Evolutionary conservation across 2,888 invertebrate genomes (phyloP).

Genomic region (Heliconius sara): DNA sequence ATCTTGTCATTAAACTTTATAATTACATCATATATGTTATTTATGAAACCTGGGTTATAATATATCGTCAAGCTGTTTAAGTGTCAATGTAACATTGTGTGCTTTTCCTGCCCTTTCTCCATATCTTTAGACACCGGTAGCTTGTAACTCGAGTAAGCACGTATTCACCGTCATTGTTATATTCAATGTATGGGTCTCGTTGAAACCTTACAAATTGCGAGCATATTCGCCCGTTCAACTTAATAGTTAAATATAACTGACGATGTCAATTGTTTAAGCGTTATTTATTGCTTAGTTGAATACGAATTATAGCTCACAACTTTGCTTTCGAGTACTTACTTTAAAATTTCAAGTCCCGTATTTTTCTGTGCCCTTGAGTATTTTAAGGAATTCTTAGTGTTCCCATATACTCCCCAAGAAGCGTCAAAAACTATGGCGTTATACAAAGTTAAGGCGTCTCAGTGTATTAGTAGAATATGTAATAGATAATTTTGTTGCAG

Average conservation of each 20-base stretch:
- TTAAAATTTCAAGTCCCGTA: not conserved
- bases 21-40: not conserved
- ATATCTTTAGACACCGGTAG: slow-evolving; percentile 29
- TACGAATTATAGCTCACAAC: not conserved
- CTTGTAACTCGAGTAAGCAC: slow-evolving; percentile 41
- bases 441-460: not conserved
- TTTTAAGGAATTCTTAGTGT: too few species aligned
- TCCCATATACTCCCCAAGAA: too few species aligned
- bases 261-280: not conserved
- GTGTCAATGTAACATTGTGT: not conserved
- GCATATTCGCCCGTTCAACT: slow-evolving; percentile 1
- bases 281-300: not conserved
- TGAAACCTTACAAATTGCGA: slow-evolving; percentile 44
- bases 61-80: not conserved
- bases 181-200: slow-evolving; percentile 32
- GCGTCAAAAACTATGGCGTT: too few species aligned
- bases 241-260: slow-evolving; percentile 9
- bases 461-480: not conserved
- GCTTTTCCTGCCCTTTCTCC: slow-evolving; percentile 25
- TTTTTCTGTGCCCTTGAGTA: not conserved
- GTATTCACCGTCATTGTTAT: slow-evolving; percentile 41
- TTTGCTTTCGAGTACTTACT: not conserved
- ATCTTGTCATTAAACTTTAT: not conserved
- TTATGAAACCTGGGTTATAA: not conserved
- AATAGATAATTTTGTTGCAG: slow-evolving; percentile 62